Base-by-base conservation (phyloP, 2,888 invertebrate species). In the Clivina fossor region DNA sequence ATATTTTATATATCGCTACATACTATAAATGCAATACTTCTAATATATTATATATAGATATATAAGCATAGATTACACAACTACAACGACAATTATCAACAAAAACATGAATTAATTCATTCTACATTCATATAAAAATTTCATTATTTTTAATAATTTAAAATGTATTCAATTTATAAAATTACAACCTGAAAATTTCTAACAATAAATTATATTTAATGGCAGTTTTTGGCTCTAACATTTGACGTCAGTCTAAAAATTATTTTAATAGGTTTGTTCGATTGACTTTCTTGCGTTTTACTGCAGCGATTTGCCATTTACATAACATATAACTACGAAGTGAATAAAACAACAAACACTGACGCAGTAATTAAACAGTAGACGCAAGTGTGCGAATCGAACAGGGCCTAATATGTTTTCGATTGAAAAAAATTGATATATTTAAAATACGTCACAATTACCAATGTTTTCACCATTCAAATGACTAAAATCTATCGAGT, bases 381-480 rank as follows among this genome's bases (percentile, higher is more conserved):
- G n/a, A n/a, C n/a, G n/a, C n/a, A n/a, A n/a, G n/a, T n/a, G n/a
- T n/a, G n/a, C n/a, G n/a, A n/a, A n/a, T n/a, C n/a, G n/a, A n/a
- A n/a, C n/a, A n/a, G n/a, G n/a, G n/a, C n/a, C n/a, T n/a, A n/a
- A n/a, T n/a, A n/a, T n/a, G n/a, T n/a, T 8, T 20, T 41, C 4
- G 33, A 28, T 15, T 43, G n/a, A n/a, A n/a, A n/a, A n/a, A n/a
- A n/a, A n/a, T n/a, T n/a, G n/a, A n/a, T n/a, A n/a, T n/a, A 32
- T 15, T 58, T 53, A 60, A 50, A 73, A 73, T 60, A 75, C 64
- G 70, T 76, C 77, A 73, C 82, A 82, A 62, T 75, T 75, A 64
- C 77, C 78, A 66, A 83, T 74, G 68, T 82, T 80, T 68, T 77
- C 78, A 58, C 82, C 82, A 63, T 78, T 76, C 64, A 77, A 80